These are phyloP conservation scores for Pristionchus maxplancki DNA, from an alignment of 2,888 invertebrate genomes.

Conservation along the genomic window DNA sequence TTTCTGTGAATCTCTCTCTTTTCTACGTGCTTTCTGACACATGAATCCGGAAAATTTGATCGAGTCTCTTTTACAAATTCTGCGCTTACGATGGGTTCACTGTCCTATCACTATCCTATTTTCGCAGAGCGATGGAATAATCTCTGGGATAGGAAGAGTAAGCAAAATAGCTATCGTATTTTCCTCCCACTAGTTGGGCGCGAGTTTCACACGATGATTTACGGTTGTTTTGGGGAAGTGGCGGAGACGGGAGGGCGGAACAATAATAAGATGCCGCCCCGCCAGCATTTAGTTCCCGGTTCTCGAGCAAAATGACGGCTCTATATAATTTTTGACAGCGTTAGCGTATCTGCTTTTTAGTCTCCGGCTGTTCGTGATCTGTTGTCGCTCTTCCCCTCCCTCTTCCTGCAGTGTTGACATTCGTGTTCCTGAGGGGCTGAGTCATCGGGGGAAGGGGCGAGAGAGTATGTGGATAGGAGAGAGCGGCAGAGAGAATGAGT, in stretches of 20 bases:
- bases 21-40: not conserved
- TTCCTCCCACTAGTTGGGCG: not conserved
- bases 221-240: not conserved
- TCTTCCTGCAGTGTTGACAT: conserved; percentile 1
- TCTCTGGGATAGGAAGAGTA: not conserved
- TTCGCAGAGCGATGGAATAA: too few relatives aligned
- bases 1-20: not conserved
- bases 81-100: too few relatives aligned
- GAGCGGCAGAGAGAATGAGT: not conserved
- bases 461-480: not conserved
- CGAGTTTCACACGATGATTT: conserved; percentile 44
- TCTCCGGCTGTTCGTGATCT: conserved; percentile 16
- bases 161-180: not conserved
- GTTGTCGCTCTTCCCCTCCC: conserved; percentile 7
- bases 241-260: not conserved
- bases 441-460: not conserved
- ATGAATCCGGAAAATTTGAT: too few relatives aligned
- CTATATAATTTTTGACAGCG: not conserved
- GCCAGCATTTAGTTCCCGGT: not conserved
- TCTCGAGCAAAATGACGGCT: not conserved
- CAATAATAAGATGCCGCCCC: not conserved
- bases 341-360: not conserved
- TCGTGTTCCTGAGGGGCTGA: conserved; percentile 30
- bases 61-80: too few relatives aligned
- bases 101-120: too few relatives aligned